phyloP scores from a whole-genome alignment of 2,797 vertebrate species.

The Cheirogaleus major region DNA sequence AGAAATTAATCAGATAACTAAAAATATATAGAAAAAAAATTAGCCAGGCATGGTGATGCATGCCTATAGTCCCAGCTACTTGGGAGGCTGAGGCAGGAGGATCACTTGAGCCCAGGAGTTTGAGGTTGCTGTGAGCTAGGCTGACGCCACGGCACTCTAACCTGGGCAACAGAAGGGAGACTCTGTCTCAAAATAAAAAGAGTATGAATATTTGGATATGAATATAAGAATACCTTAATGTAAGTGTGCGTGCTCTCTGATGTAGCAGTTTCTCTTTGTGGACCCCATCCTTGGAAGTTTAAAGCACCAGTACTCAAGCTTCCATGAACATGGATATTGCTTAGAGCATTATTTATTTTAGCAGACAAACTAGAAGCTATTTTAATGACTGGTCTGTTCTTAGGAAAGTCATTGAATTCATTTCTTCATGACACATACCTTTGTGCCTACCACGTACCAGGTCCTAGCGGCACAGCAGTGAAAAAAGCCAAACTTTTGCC shows the following conservation, averaged over 20 bases:
- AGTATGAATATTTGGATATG: no score
- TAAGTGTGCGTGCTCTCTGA: accelerated
- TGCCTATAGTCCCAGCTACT: no score
- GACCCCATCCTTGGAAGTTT: background rate
- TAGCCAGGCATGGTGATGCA: no score
- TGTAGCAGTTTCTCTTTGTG: background rate
- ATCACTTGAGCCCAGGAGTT: no score
- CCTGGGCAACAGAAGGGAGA: no score
- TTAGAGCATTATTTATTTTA: background rate
- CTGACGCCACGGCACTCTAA: no score
- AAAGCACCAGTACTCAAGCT: no score
- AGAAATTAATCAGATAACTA: no score
- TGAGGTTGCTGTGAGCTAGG: no score
- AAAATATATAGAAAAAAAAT: no score
- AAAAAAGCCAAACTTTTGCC: background rate
- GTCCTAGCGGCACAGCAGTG: accelerated
- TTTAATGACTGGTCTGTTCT: background rate
- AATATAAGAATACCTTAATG: background rate
- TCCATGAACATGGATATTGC: accelerated
- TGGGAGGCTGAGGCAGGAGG: no score
- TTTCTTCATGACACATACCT: accelerated
- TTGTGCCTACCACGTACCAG: accelerated
- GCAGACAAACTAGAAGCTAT: background rate
- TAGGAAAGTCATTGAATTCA: accelerated
- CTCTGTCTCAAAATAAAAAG: no score